These are phyloP conservation scores for Calycopis cecrops DNA, from an alignment of 1,140 invertebrate species.

Conservation along the genomic window DNA sequence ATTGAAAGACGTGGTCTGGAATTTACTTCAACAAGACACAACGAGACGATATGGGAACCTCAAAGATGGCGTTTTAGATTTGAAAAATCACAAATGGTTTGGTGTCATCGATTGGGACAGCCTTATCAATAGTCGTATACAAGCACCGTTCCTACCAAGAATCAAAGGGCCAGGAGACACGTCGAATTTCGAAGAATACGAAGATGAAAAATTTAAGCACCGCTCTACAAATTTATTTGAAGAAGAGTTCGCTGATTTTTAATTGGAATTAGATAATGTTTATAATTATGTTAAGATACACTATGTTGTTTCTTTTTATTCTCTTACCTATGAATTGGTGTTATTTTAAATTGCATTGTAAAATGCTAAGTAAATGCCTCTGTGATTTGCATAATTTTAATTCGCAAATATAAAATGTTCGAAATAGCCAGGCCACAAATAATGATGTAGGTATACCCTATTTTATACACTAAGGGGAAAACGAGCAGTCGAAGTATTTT, in stretches of 20 bases:
- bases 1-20: constrained; percentile 91
- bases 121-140: constrained; percentile 88
- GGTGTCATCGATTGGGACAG: constrained; percentile 88
- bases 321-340: no score
- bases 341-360: no score
- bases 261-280: constrained; percentile 22
- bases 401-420: no score
- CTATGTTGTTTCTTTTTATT: no score
- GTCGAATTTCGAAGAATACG: constrained; percentile 90
- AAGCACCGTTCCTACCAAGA: constrained; percentile 86
- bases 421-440: no score
- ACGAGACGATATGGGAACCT: constrained; percentile 93
- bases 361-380: no score
- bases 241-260: constrained; percentile 70
- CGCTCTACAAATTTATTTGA: constrained; percentile 61
- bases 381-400: no score
- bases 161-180: constrained; percentile 83
- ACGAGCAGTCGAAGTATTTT: no score
- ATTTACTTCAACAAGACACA: constrained; percentile 90
- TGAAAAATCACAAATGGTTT: constrained; percentile 84
- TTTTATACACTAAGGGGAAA: no score
- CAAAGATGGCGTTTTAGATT: constrained; percentile 84
- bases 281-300: neutral
- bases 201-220: constrained; percentile 58
- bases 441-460: no score